Percentiles rank a stretch among this genome's conserved stretches.
phyloP scores from a whole-genome alignment of 2,888 invertebrate species.

The Diarsia dahlii region DNA sequence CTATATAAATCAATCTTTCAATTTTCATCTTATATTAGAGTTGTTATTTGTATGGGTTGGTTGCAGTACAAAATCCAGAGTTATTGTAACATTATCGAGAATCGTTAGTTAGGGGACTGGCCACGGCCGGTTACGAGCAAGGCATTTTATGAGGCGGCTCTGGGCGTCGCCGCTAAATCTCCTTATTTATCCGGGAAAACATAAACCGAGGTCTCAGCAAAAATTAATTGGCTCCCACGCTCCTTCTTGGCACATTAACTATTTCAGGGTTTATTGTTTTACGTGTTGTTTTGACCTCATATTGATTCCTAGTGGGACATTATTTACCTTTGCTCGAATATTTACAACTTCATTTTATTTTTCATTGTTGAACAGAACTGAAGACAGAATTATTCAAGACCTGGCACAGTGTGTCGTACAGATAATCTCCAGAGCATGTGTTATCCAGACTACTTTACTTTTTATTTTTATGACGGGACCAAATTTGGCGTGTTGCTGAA shows the following conservation, averaged over 20 bases:
- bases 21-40: neutral
- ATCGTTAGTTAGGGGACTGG: conserved; percentile 81
- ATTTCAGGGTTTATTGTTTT: conserved; percentile 80
- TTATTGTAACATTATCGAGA: conserved; percentile 73
- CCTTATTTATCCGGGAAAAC: conserved; percentile 89
- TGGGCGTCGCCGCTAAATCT: conserved; percentile 87
- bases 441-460: conserved; percentile 84
- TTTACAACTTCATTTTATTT: conserved; percentile 52
- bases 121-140: conserved; percentile 83
- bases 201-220: conserved; percentile 88
- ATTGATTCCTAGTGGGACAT: conserved; percentile 55
- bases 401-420: conserved; percentile 69
- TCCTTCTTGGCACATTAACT: conserved; percentile 85
- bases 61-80: conserved; percentile 39
- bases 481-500: conserved; percentile 88
- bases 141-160: conserved; percentile 85
- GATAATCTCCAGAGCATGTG: conserved; percentile 79
- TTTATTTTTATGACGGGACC: conserved; percentile 87
- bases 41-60: conserved; percentile 15
- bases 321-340: conserved; percentile 34
- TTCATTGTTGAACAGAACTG: conserved; percentile 59
- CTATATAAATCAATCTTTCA: conserved; percentile 6
- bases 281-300: conserved; percentile 62
- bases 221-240: conserved; percentile 89
- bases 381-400: conserved; percentile 68